phyloP scores from a whole-genome alignment of 2,113 vertebrate genomes.

The Aythya baeri region DNA sequence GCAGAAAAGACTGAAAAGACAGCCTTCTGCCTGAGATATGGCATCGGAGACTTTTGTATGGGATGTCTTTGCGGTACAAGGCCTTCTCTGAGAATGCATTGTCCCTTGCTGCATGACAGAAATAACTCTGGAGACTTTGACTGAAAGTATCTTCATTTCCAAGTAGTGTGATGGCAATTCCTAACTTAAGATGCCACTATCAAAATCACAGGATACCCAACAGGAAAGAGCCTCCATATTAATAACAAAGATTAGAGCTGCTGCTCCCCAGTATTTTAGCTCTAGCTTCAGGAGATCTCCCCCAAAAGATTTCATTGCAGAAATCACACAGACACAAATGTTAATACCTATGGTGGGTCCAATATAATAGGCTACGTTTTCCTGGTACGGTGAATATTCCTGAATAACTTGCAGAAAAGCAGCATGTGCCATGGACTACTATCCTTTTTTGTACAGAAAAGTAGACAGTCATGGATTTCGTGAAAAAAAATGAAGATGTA shows the following conservation, averaged over 20 bases:
- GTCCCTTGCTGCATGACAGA: conserved; percentile 4
- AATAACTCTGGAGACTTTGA: background rate
- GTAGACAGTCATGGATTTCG: background rate
- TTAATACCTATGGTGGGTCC: background rate
- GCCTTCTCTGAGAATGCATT: background rate
- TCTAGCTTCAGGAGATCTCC: background rate
- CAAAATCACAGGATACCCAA: background rate
- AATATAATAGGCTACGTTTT: rapidly evolving
- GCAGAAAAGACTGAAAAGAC: conserved; percentile 53
- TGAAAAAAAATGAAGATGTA: background rate
- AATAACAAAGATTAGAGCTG: background rate
- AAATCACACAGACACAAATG: background rate
- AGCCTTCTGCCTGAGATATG: background rate
- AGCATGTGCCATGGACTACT: background rate
- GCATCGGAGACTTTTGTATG: background rate
- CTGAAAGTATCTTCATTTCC: background rate
- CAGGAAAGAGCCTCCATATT: background rate
- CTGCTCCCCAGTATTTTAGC: background rate
- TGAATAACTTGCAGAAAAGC: background rate
- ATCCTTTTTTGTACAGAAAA: background rate
- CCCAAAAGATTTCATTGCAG: background rate
- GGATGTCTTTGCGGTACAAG: background rate
- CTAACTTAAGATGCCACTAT: background rate
- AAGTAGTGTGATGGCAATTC: background rate
- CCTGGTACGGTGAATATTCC: background rate